Evolutionary conservation across 2,113 vertebrate genomes (phyloP).

Genomic region (Falco punctatus): DNA sequence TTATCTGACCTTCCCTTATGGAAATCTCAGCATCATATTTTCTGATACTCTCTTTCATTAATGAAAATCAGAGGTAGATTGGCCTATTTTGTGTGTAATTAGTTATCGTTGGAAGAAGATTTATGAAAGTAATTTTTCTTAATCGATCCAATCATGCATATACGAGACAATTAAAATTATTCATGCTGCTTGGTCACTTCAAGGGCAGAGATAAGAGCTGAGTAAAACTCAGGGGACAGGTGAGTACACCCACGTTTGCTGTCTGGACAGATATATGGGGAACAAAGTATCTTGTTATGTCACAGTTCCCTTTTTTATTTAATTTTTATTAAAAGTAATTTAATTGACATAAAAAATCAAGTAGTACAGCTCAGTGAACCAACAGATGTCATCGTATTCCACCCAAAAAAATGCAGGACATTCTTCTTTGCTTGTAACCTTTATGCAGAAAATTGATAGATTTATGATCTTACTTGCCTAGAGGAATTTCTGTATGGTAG

Average conservation of each 20-base stretch:
- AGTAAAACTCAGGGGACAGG: not conserved
- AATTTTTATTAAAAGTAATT: not conserved
- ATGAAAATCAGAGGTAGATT: conserved; percentile 65
- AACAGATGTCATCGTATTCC: not conserved
- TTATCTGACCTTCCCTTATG: conserved; percentile 18
- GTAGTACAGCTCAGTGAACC: not conserved
- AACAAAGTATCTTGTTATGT: not conserved
- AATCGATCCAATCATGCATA: conserved; percentile 37
- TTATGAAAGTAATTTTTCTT: conserved; percentile 68
- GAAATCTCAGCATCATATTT: not conserved
- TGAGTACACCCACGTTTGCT: not conserved
- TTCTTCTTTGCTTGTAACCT: not conserved
- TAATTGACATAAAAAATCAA: not conserved
- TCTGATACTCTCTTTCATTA: conserved; percentile 62
- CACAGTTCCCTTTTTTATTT: not conserved
- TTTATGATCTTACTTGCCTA: not conserved
- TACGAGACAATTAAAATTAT: conserved; percentile 49
- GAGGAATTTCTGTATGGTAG: not conserved
- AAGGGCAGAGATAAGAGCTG: conserved; percentile 19
- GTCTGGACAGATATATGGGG: not conserved
- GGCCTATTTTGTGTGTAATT: conserved; percentile 60
- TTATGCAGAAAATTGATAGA: not conserved
- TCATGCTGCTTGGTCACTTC: conserved; percentile 2
- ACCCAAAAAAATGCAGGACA: not conserved
- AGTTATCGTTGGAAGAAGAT: conserved; percentile 59